Evolutionary conservation across 2,888 invertebrate genomes (phyloP).

Genomic region (Philereme vetulata): DNA sequence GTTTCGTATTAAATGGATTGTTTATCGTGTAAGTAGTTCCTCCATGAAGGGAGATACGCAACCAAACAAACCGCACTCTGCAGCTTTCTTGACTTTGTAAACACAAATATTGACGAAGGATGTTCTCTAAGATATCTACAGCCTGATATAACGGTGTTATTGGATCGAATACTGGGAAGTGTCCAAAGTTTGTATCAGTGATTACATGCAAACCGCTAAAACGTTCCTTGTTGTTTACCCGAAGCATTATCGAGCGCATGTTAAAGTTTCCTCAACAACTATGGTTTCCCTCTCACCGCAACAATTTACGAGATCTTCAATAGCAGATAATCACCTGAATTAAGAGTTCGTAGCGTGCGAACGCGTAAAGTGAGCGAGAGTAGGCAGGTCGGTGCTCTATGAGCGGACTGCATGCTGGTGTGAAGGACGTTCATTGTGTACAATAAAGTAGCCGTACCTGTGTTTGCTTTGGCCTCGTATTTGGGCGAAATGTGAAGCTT

Average conservation of each 20-base stretch:
- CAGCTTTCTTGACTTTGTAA: conserved; percentile 55
- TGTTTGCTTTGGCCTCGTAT: conserved; percentile 67
- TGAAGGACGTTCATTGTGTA: conserved; percentile 39
- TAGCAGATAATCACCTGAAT: conserved; percentile 70
- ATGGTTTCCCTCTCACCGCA: conserved; percentile 44
- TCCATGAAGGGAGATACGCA: conserved; percentile 36
- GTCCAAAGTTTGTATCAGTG: conserved; percentile 63
- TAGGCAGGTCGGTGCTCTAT: conserved; percentile 29
- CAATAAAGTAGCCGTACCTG: conserved; percentile 51
- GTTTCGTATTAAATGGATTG: conserved; percentile 32
- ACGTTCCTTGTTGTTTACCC: conserved; percentile 63
- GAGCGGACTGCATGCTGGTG: conserved; percentile 17
- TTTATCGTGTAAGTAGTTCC: conserved; percentile 40
- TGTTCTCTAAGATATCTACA: conserved; percentile 64
- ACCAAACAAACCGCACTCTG: conserved; percentile 52
- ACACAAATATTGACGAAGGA: conserved; percentile 75
- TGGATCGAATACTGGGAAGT: conserved; percentile 60
- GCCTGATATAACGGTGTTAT: conserved; percentile 65
- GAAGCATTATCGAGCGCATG: conserved; percentile 56
- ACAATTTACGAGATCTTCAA: conserved; percentile 63
- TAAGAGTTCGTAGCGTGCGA: conserved; percentile 59
- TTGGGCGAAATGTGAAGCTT: conserved; percentile 77
- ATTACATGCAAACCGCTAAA: conserved; percentile 69
- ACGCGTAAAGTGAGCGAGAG: conserved; percentile 31
- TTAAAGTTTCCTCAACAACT: conserved; percentile 37